Conservation (phyloP, 2,113 vertebrate genomes). For the Bos indicus region DNA sequence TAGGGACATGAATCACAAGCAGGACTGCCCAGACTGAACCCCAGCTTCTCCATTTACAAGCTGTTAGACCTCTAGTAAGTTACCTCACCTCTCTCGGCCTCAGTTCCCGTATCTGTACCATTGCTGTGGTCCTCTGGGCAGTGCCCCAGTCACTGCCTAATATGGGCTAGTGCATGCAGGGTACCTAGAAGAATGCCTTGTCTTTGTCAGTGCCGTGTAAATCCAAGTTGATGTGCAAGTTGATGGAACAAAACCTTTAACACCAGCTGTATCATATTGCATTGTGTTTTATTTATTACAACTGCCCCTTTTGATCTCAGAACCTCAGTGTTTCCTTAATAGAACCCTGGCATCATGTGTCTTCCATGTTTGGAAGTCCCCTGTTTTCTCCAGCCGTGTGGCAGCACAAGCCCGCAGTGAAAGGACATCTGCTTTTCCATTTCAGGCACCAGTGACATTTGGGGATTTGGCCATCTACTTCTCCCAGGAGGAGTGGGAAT, state of each 20-base stretch:
- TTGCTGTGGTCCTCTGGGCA: too few species aligned
- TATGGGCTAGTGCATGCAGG: rapidly evolving
- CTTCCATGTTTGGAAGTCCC: not conserved
- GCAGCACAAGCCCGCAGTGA: not conserved
- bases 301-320: not conserved
- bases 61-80: not conserved
- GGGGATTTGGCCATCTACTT: constrained; percentile 64
- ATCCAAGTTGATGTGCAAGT: not conserved
- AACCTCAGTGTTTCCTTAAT: not conserved
- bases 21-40: not conserved
- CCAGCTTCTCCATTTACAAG: not conserved
- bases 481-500: constrained; percentile 62
- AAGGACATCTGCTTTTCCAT: not conserved
- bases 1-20: not conserved
- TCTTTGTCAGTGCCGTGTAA: not conserved
- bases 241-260: not conserved
- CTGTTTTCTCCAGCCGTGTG: rapidly evolving
- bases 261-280: rapidly evolving
- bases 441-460: constrained; percentile 51
- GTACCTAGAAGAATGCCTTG: not conserved
- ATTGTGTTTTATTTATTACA: not conserved
- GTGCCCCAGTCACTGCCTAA: too few species aligned
- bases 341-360: rapidly evolving
- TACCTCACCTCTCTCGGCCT: not conserved
- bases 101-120: not conserved